Evolutionary conservation across 2,113 vertebrate species (phyloP).

Genomic region (Salvelinus namaycush): DNA sequence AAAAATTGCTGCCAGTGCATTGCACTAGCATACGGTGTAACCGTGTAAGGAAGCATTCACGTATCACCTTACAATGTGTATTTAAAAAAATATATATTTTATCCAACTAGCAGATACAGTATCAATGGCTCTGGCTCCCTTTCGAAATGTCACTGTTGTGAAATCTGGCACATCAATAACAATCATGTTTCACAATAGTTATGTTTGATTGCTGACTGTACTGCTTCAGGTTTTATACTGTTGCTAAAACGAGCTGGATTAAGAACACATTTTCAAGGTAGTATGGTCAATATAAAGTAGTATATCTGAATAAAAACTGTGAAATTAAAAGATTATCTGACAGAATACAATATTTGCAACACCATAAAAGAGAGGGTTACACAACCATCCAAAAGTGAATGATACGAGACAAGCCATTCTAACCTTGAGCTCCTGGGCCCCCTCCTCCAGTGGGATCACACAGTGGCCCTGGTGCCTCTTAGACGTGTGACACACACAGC

Average conservation of each 20-base stretch:
- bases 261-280: no score
- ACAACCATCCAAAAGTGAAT: background rate
- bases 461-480: slow-evolving; percentile 75
- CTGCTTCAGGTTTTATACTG: background rate
- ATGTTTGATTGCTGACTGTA: background rate
- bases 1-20: background rate
- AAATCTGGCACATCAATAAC: background rate
- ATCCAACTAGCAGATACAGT: no score
- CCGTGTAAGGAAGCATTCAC: no score
- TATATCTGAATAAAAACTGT: no score
- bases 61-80: no score
- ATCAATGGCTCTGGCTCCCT: slow-evolving; percentile 6
- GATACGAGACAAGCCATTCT: background rate
- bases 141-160: background rate
- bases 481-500: slow-evolving; percentile 77
- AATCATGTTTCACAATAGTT: background rate
- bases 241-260: no score
- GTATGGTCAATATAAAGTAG: no score
- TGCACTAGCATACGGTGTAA: slow-evolving; percentile 1
- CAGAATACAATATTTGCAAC: no score
- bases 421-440: slow-evolving; percentile 76
- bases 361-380: background rate
- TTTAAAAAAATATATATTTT: no score
- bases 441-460: slow-evolving; percentile 76
- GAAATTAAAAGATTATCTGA: no score